A percentile compares a stretch with the other conserved stretches of the same genome.
Conservation (phyloP, 2,888 invertebrate genomes). For the Malacosoma neustria region DNA sequence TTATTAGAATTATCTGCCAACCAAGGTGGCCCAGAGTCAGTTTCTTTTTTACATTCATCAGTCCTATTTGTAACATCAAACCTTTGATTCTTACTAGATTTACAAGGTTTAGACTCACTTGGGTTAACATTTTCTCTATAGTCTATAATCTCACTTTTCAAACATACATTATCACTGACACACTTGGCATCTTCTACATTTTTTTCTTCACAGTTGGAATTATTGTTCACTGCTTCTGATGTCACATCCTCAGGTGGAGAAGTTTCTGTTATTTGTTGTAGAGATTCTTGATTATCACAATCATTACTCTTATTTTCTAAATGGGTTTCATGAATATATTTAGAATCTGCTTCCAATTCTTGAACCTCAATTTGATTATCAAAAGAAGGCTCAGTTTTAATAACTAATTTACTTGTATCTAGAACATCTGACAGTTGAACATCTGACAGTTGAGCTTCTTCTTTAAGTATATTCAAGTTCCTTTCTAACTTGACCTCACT, state of each 20-base stretch:
- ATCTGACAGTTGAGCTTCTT: constrained; percentile 51
- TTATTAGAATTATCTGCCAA: constrained; percentile 60
- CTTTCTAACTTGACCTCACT: constrained; percentile 41
- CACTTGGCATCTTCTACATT: constrained; percentile 33
- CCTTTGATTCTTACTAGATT: constrained; percentile 51
- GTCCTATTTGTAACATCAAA: constrained; percentile 41
- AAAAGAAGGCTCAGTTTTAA: constrained; percentile 34
- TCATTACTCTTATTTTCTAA: constrained; percentile 29
- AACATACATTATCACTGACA: constrained; percentile 47
- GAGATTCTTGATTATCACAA: constrained; percentile 60
- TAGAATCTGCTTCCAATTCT: constrained; percentile 23
- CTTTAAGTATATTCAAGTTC: constrained; percentile 39
- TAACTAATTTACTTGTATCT: constrained; percentile 31
- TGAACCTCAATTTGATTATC: constrained; percentile 27
- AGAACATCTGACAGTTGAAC: constrained; percentile 32
- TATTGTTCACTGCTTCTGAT: constrained; percentile 27
- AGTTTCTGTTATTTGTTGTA: constrained; percentile 31
- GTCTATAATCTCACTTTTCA: constrained; percentile 63
- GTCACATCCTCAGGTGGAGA: constrained; percentile 24
- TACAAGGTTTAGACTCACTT: constrained; percentile 57
- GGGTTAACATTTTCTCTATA: constrained; percentile 71
- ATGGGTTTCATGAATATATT: constrained; percentile 28
- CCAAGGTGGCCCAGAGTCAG: constrained; percentile 54
- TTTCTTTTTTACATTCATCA: constrained; percentile 56
- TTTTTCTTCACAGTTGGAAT: constrained; percentile 38